These are phyloP conservation scores for Bradypodion pumilum DNA, from an alignment of 2,797 vertebrate species.

Conservation along the genomic window DNA sequence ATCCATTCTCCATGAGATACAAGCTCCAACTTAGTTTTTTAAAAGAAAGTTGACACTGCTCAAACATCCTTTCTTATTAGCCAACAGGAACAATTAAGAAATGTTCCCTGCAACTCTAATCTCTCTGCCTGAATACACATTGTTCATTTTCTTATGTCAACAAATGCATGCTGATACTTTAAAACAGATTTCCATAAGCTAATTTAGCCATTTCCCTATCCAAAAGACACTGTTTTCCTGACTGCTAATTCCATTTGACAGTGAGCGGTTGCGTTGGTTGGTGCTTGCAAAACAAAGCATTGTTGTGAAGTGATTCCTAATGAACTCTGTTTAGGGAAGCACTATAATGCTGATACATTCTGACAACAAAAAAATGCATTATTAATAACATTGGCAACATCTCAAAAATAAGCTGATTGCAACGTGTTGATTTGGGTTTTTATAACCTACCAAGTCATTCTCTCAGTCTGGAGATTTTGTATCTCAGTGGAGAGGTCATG, in stretches of 20 bases:
- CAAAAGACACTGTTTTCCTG: constrained; percentile 63
- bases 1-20: constrained; percentile 44
- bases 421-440: constrained; percentile 66
- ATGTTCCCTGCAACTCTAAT: constrained; percentile 67
- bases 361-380: constrained; percentile 79
- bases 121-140: constrained; percentile 58
- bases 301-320: constrained; percentile 75
- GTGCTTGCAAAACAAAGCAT: constrained; percentile 74
- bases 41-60: constrained; percentile 45
- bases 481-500: constrained; percentile 48
- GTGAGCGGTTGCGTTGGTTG: constrained; percentile 69
- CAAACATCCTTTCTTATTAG: constrained; percentile 65
- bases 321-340: constrained; percentile 71
- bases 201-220: constrained; percentile 62
- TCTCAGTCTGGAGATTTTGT: constrained; percentile 55
- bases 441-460: constrained; percentile 51
- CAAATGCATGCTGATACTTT: constrained; percentile 56
- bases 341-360: constrained; percentile 72
- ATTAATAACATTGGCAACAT: constrained; percentile 76
- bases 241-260: constrained; percentile 72
- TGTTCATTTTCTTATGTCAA: constrained; percentile 67
- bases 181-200: constrained; percentile 67
- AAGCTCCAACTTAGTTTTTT: constrained; percentile 27
- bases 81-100: constrained; percentile 67
- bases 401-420: constrained; percentile 69